Conservation (phyloP, 2,797 vertebrate species). For the Florisuga fusca region DNA sequence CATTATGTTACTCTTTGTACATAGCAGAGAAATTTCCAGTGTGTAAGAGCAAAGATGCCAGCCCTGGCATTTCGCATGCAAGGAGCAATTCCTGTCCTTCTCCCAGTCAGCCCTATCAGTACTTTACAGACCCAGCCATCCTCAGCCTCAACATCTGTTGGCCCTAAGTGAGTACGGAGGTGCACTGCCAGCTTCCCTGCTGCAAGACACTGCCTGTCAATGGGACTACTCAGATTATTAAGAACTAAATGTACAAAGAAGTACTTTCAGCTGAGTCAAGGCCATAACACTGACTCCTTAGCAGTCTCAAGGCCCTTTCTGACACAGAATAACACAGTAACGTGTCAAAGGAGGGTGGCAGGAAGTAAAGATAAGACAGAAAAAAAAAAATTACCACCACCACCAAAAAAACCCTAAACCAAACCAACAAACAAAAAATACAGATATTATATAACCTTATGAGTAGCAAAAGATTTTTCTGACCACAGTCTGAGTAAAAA, state of each 20-base stretch:
- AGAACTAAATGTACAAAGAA: neutral
- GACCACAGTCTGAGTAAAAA: neutral
- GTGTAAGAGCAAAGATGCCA: neutral
- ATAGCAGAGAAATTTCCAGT: neutral
- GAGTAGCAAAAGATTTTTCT: neutral
- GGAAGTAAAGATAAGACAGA: neutral
- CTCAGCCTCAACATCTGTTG: neutral
- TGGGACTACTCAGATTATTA: neutral
- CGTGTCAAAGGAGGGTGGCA: neutral
- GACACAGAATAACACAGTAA: neutral
- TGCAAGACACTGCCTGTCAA: neutral
- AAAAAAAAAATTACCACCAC: neutral
- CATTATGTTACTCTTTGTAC: neutral
- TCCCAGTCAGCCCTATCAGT: neutral
- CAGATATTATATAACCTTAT: neutral
- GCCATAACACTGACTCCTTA: neutral
- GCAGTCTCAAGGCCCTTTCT: neutral
- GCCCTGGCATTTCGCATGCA: neutral
- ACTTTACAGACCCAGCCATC: neutral
- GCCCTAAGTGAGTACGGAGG: neutral
- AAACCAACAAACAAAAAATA: neutral
- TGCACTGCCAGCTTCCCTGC: neutral
- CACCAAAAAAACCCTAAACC: no score
- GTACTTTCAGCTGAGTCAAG: neutral
- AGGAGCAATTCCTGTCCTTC: neutral